Conservation (phyloP, 2,888 invertebrate genomes). For the Zootermopsis nevadensis region DNA sequence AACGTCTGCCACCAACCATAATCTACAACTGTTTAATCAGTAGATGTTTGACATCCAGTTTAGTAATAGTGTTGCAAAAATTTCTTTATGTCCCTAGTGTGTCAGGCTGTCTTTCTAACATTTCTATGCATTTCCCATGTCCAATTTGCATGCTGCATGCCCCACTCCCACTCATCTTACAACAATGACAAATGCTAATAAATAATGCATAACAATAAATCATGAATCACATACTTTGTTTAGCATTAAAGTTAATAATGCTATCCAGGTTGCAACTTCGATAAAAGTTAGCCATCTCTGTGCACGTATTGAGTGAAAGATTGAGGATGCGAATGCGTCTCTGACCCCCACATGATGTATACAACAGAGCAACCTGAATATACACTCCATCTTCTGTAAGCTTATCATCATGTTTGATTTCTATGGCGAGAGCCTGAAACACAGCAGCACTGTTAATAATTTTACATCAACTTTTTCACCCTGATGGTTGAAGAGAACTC, state of each 20-base stretch:
- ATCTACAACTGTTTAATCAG: too few species aligned
- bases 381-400: constrained; percentile 92
- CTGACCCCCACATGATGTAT: constrained; percentile 91
- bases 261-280: constrained; percentile 94
- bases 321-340: constrained; percentile 92
- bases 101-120: too few species aligned
- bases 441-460: not conserved
- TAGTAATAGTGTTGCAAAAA: too few species aligned
- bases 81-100: too few species aligned
- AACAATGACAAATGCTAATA: too few species aligned
- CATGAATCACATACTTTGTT: constrained; percentile 73
- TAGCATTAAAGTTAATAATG: constrained; percentile 91
- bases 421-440: constrained; percentile 81
- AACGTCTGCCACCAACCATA: too few species aligned
- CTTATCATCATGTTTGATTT: constrained; percentile 99
- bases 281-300: constrained; percentile 94
- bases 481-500: too few species aligned
- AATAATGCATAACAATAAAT: not conserved
- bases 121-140: too few species aligned
- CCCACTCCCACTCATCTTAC: too few species aligned
- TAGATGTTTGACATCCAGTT: too few species aligned
- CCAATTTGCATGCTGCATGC: too few species aligned
- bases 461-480: too few species aligned
- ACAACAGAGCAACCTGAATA: constrained; percentile 89
- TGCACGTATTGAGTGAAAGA: constrained; percentile 86